A percentile compares a stretch with the other conserved stretches of the same genome.
These are phyloP conservation scores for Ceratosolen fusciceps DNA, from an alignment of 1,140 invertebrate genomes.

Conservation along the genomic window DNA sequence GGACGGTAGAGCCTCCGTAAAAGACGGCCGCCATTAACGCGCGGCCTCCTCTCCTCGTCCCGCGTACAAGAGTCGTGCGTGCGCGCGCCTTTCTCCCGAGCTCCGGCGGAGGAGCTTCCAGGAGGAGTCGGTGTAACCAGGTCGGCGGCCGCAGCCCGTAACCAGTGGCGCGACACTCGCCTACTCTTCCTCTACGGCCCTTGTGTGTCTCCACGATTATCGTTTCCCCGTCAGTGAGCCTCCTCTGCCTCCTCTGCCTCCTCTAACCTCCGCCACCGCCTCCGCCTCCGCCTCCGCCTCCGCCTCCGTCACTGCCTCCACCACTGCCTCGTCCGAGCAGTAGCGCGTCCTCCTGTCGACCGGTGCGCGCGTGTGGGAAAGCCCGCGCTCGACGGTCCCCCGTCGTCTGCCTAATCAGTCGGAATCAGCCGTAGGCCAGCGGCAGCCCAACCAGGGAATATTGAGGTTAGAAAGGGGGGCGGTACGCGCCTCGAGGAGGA, in stretches of 20 bases:
- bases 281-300: too few relatives aligned
- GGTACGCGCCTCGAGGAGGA: neutral
- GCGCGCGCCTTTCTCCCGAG: too few relatives aligned
- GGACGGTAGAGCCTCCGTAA: constrained; percentile 20
- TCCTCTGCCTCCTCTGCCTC: neutral
- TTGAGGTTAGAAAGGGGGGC: constrained; percentile 40
- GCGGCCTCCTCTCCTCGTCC: constrained; percentile 25
- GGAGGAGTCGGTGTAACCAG: too few relatives aligned
- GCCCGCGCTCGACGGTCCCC: neutral
- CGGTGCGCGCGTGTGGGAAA: neutral
- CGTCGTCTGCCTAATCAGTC: too few relatives aligned
- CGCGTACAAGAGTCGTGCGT: neutral
- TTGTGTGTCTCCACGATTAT: neutral
- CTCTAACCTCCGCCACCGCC: neutral
- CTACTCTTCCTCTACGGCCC: neutral
- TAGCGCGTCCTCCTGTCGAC: neutral
- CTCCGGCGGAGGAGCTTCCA: too few relatives aligned
- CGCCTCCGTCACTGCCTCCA: neutral
- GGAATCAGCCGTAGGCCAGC: neutral
- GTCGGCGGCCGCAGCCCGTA: too few relatives aligned
- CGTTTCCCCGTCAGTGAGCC: neutral
- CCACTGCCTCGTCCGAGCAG: neutral
- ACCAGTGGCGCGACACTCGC: neutral
- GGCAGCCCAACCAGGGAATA: constrained; percentile 3
- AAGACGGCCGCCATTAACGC: constrained; percentile 45